Base-by-base conservation (phyloP, 2,113 vertebrate genomes). In the Pithys albifrons region DNA sequence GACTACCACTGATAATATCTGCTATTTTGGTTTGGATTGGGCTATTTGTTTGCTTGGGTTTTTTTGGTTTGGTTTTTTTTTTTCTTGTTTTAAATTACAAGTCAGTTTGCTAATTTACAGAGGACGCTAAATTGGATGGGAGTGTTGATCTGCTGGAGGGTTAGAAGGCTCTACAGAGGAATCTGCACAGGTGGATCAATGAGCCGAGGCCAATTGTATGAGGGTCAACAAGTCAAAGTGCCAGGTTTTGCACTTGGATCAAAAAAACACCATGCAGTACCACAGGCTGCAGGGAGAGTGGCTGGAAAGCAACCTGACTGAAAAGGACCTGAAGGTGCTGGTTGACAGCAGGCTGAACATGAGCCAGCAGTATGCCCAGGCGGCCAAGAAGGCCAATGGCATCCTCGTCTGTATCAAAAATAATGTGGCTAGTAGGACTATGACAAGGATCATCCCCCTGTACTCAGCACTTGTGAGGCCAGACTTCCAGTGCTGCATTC, bases 151-250 rank as follows among this genome's bases (percentile, higher is more conserved):
- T 71, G 11, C 57, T 61, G 24, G 33, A 45, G 7, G 8, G 7
- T 9, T 28, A 5, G 6, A 28, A 19, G 10, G 4, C 5, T 51
- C 35, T 55, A 19, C 15, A 76, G 58, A 45, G 6, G 20, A 4
- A 35, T 39, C 23, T 39, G 57, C 27, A 80, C 17, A 18, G 12
- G 15, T 45, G 19, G 24, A 75, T 80, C 0, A 0, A 23, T 31
- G 10, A n/a, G 2, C 35, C 1, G 14, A 48, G 1, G 12, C 3
- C 9, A 33, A 0, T 0, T 14, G 1, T 39, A 35, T 65, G n/a
- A 49, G 2, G 7, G 14, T 39, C 8, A 54, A 27, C 10, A 80
- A 29, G 6, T 10, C 2, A 4, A 43, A 37, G 13, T 19, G 6
- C 6, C 6, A 7, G 8, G 29, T 41, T 55, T 18, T 46, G 25